Base-by-base conservation (phyloP, 2,888 invertebrate species). In the Orgyia antiqua region DNA sequence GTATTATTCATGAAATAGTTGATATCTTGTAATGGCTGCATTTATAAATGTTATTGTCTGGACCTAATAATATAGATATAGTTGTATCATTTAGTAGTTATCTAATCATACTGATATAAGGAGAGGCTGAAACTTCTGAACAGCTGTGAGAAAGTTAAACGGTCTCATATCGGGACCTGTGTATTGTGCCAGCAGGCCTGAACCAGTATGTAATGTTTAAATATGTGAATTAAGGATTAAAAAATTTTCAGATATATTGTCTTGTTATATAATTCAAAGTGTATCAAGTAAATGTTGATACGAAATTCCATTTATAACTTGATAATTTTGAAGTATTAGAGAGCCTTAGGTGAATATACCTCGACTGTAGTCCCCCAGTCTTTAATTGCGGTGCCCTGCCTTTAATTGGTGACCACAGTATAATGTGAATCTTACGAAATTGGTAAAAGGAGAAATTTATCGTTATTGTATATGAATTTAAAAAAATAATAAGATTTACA, bases 211-310 rank as follows among this genome's bases (percentile, higher is more conserved):
- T 79, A 78, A 83, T 77, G 77, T 79, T 80, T 77, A 79, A 73
- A 48, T 51, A 51, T 52, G 36, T 45, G 42, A 76, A 75, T 77
- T 82, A 84, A 79, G 82, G 68, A 77, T 77, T 80, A 79, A 78
- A 82, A 84, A 74, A 77, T 75, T 83, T 83, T 86, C 86, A 87
- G 78, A 86, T 86, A 84, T 87, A 87, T 83, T 83, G 78, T 83
- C 83, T 87, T 87, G 87, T 87, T 87, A 87, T 84, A 82, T 86
- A 79, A 77, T 83, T 84, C 76, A 86, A 82, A 74, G n/a, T 84
- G 83, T 87, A 84, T 83, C 75, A 59, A 47, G 51, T 53, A 68
- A 66, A 69, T 64, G 76, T 77, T 77, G 66, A 68, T 68, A 62
- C 63, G 63, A 58, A 62, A 73, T 66, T 67, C 70, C 52, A 32